Evolutionary conservation across 2,797 vertebrate species (phyloP), one percentile per base, ranked within the genome.

Genomic region (Takifugu ocellatus): DNA sequence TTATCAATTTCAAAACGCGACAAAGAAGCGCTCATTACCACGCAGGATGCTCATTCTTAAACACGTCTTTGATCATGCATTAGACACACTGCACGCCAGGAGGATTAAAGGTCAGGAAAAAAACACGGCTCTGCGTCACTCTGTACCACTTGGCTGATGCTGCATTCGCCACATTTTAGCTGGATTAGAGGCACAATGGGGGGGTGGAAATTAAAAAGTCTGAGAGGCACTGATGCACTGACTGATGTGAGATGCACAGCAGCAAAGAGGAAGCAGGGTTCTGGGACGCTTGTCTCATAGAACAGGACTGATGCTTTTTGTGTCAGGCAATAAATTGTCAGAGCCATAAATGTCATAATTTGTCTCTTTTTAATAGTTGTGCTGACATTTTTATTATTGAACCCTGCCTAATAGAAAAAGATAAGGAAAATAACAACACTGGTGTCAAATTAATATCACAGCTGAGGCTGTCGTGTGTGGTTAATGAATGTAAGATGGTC

Each of bases 311-410:
- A 84, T 82, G 70, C 17, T 51, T 59, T 81, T 77, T 79, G 77
- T 79, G 67, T 76, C 68, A 48, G 63, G 46, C 62, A 78, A 87
- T 78, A 74, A 81, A 87, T 82, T 51, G 52, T 17, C 59, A 1
- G 7, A 61, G 59, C 69, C 54, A 82, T 87, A 86, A 89, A 81
- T 75, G 79, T 82, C 79, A 77, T 53, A 31, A 73, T 86, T 69
- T 78, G 69, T 89, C 84, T 83, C 31, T 31, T 54, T 61, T 59
- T 85, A 83, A 86, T 82, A 83, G 84, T 54, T 54, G 33, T 29
- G 16, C 33, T 77, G 84, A 79, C 84, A 60, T 76, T 86, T 87
- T 88, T 90, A 88, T 74, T 79, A 88, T 78, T 83, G 79, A 78
- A 82, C 70, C 51, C 73, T 81, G 72, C 77, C 71, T 85, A 81